Evolutionary conservation across 2,113 vertebrate genomes (phyloP).

Genomic region (Urocynchramus pylzowi): DNA sequence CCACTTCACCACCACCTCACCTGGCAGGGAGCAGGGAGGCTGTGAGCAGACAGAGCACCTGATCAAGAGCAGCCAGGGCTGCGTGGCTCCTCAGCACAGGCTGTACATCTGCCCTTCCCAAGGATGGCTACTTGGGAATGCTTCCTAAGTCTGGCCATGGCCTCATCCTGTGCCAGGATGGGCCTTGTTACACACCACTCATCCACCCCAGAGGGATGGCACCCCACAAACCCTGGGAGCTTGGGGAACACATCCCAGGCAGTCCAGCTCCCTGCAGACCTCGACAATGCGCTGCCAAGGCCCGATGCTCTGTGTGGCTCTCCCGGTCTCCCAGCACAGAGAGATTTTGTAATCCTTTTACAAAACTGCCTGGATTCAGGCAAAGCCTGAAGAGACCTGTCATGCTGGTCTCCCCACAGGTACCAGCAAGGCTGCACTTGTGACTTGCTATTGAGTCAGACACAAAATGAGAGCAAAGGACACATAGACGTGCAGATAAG

Average conservation of each 20-base stretch:
- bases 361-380: background rate
- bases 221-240: rapidly evolving
- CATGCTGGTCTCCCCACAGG: background rate
- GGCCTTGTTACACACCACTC: background rate
- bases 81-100: rapidly evolving
- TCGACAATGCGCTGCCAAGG: rapidly evolving
- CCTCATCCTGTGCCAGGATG: background rate
- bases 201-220: background rate
- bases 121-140: background rate
- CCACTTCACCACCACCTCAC: slow-evolving; percentile 93
- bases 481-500: background rate
- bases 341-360: no score
- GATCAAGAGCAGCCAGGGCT: background rate
- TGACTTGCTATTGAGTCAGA: background rate
- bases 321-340: rapidly evolving
- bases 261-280: background rate
- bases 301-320: rapidly evolving
- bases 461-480: background rate
- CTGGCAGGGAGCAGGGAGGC: slow-evolving; percentile 58
- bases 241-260: background rate
- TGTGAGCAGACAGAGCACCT: rapidly evolving
- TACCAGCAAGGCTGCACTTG: background rate
- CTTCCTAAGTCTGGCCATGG: background rate
- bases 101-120: background rate
- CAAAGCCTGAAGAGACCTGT: background rate